Evolutionary conservation across 2,113 vertebrate genomes (phyloP).

Genomic region (Malaclemys terrapin): DNA sequence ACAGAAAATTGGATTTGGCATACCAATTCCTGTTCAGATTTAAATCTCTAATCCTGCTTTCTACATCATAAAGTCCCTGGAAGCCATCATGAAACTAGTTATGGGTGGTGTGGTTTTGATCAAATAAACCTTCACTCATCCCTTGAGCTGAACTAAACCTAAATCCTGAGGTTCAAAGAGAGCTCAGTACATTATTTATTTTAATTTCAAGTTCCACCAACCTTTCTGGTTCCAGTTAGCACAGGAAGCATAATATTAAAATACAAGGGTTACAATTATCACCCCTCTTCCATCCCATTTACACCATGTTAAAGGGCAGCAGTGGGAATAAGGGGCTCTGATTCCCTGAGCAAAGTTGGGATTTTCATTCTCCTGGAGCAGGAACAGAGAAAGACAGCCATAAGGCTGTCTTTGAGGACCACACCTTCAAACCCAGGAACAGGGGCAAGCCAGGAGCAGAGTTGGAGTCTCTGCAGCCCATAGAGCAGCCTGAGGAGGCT

Average conservation of each 20-base stretch:
- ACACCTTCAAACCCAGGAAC: background rate
- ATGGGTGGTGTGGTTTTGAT: background rate
- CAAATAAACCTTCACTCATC: background rate
- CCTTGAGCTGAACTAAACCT: background rate
- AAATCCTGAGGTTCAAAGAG: accelerated
- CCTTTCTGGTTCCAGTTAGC: background rate
- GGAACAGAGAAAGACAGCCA: background rate
- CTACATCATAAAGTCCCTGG: background rate
- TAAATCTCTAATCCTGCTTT: background rate
- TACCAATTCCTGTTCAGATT: background rate
- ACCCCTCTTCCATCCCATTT: background rate
- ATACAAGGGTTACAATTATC: background rate
- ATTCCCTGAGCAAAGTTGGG: background rate
- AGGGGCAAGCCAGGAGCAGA: background rate
- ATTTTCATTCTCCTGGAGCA: background rate
- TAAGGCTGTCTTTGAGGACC: accelerated
- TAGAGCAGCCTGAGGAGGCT: background rate
- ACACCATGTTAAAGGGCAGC: background rate
- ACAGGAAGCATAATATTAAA: background rate
- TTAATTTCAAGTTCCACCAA: background rate
- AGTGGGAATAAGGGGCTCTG: background rate
- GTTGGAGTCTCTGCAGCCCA: background rate
- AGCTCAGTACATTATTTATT: background rate
- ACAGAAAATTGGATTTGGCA: background rate
- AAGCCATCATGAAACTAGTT: accelerated